A percentile compares a stretch with the other conserved stretches of the same genome.
phyloP scores from a whole-genome alignment of 2,888 invertebrate species.

The Bedellia somnulentella region DNA sequence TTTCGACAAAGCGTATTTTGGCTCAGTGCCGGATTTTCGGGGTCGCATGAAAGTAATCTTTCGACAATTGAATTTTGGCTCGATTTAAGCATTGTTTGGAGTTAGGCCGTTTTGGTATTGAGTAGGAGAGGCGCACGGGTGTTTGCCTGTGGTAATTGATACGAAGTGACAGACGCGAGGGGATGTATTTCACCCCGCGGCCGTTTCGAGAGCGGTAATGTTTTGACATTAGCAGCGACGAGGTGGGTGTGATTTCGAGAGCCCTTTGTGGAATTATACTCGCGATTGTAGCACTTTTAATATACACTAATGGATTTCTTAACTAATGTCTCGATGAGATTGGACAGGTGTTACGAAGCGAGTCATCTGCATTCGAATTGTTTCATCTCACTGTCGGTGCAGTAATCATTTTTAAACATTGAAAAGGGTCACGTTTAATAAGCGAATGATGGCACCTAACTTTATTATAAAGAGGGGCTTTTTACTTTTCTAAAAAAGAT shows the following conservation, averaged over 20 bases:
- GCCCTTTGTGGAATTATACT: conserved; percentile 61
- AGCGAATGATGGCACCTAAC: too few relatives aligned
- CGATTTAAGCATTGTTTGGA: conserved; percentile 29
- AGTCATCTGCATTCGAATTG: too few relatives aligned
- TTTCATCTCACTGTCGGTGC: too few relatives aligned
- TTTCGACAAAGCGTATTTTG: conserved; percentile 30
- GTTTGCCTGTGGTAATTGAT: conserved; percentile 61
- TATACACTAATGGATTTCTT: conserved; percentile 58
- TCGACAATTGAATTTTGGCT: conserved; percentile 58
- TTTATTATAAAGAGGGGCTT: too few relatives aligned
- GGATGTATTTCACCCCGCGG: conserved; percentile 46
- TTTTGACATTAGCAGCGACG: conserved; percentile 56
- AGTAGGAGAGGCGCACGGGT: conserved; percentile 27
- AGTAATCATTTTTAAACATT: too few relatives aligned
- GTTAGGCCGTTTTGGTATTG: conserved; percentile 38
- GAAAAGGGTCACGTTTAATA: too few relatives aligned
- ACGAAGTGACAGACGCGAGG: conserved; percentile 55
- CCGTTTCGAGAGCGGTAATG: conserved; percentile 43
- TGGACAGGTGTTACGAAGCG: conserved; percentile 43
- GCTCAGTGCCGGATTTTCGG: conserved; percentile 24
- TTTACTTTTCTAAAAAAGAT: too few relatives aligned
- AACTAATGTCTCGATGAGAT: conserved; percentile 45
- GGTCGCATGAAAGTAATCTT: conserved; percentile 52
- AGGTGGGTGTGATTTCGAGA: conserved; percentile 61
- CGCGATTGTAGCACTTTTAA: conserved; percentile 55